Evolutionary conservation across 2,888 invertebrate species (phyloP).

Genomic region (Scaptomyza polygonia): DNA sequence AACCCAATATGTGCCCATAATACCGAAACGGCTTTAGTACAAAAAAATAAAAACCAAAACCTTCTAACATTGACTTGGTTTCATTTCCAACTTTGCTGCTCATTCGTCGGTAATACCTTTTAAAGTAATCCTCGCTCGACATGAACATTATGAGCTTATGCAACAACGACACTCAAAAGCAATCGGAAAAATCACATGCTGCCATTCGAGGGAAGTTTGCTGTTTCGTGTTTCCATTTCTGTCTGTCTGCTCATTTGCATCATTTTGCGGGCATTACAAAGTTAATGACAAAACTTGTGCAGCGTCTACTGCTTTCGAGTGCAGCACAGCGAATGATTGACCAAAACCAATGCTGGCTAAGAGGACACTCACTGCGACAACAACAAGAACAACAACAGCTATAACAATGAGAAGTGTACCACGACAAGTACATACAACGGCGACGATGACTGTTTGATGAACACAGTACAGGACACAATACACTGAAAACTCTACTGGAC

Average conservation of each 20-base stretch:
- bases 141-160: not conserved
- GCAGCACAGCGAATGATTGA: constrained; percentile 48
- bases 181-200: constrained; percentile 32
- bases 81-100: not conserved
- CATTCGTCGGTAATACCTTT: not conserved
- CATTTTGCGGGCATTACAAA: constrained; percentile 54
- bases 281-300: constrained; percentile 56
- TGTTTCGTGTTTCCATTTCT: not conserved
- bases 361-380: constrained; percentile 23
- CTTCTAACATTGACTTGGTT: not conserved
- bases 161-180: constrained; percentile 11
- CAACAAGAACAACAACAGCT: not conserved
- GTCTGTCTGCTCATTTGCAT: constrained; percentile 43
- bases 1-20: not conserved
- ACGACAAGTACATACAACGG: constrained; percentile 15
- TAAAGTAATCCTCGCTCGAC: constrained; percentile 4
- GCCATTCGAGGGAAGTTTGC: constrained; percentile 14
- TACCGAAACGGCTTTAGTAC: not conserved
- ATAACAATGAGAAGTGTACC: constrained; percentile 17
- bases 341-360: constrained; percentile 41
- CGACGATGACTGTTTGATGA: constrained; percentile 46
- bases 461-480: constrained; percentile 28
- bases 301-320: constrained; percentile 45
- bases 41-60: not conserved
- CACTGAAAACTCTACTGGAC: constrained; percentile 19